Base-by-base conservation (phyloP, 2,797 vertebrate genomes). In the Pelodytes ibericus region DNA sequence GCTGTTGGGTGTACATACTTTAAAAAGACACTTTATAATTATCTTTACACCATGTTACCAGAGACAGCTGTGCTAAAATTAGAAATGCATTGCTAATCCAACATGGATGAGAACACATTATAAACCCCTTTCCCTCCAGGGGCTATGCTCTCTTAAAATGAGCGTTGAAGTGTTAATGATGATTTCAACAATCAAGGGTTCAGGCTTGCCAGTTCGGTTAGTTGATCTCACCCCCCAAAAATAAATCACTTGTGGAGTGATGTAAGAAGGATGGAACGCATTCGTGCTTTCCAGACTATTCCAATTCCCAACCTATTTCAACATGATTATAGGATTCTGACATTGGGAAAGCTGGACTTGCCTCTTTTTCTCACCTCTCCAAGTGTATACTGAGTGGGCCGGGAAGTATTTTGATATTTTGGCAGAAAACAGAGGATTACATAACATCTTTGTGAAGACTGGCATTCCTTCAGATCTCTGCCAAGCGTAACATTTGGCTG, bases 141-240 rank as follows among this genome's bases (percentile, higher is more conserved):
- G 10, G 26, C 56, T 58, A 3, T 4, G 10, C 33, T 31, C 24
- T 31, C 9, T 18, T 29, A n/a, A 41, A 63, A 53, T 74, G 22
- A 74, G 53, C 8, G 56, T 13, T 74, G 72, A 74, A 59, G 72
- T 67, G 72, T 74, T 74, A 74, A 74, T 67, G 63, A 59, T 11
- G 53, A n/a, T 33, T 59, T 63, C 18, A 15, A 27, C 44, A 67
- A 64, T 47, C 33, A 25, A 15, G 63, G 36, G 24, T 8, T 4
- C 47, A 30, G 33, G 6, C 11, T 15, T 30, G 72, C 63, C 63
- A 67, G 30, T 24, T 58, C 49, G 36, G 26, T 27, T 33, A 44
- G 20, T 10, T 58, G 56, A 58, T 26, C 56, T 58, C 58, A 56
- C 51, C 31, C 39, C 10, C 27, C 59, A 64, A n/a, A n/a, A 74